Evolutionary conservation across 2,797 vertebrate species (phyloP).

Genomic region (Vireo griseus): DNA sequence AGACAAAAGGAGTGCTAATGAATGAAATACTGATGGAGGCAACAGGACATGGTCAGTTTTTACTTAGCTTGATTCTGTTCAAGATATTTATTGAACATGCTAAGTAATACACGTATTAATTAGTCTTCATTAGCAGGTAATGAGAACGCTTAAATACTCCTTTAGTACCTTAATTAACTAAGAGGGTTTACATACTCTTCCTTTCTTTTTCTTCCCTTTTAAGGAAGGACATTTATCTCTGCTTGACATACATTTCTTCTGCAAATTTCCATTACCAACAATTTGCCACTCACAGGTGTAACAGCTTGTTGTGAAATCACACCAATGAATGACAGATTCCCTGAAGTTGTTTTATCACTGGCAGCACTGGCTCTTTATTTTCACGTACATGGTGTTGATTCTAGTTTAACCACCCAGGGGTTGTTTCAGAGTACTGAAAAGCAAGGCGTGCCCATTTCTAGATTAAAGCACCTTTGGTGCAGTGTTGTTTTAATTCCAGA

Average conservation of each 20-base stretch:
- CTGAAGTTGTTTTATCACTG: background rate
- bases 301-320: constrained; percentile 27
- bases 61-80: background rate
- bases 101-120: background rate
- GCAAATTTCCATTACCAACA: background rate
- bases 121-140: constrained; percentile 3
- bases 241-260: constrained; percentile 37
- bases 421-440: background rate
- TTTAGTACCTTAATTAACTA: constrained; percentile 18
- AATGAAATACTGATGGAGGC: background rate
- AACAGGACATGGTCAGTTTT: background rate
- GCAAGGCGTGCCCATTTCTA: background rate
- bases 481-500: background rate
- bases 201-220: background rate
- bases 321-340: background rate
- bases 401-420: background rate
- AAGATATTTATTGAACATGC: background rate
- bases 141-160: constrained; percentile 17
- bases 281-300: background rate
- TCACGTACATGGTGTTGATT: background rate
- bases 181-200: background rate
- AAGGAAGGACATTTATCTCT: constrained; percentile 37
- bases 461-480: background rate
- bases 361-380: background rate
- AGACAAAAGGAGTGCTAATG: background rate